phyloP scores from a whole-genome alignment of 2,888 invertebrate genomes.

The Tolmerus cingulatus region DNA sequence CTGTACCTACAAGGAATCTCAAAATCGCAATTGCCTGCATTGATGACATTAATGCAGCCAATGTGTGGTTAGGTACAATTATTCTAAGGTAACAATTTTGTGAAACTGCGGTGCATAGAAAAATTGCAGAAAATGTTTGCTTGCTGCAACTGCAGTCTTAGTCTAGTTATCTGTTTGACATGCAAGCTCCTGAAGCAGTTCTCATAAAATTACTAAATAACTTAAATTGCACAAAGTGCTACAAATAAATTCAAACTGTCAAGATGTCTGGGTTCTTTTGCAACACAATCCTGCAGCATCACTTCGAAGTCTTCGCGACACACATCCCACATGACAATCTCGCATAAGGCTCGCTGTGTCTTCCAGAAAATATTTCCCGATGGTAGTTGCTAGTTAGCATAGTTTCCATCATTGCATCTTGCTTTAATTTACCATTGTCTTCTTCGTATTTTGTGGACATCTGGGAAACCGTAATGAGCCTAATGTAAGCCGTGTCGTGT shows the following conservation, averaged over 20 bases:
- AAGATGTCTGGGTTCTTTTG: conserved; percentile 3
- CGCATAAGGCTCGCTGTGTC: neutral
- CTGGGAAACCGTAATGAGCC: neutral
- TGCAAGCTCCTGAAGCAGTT: neutral
- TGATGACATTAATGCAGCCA: neutral
- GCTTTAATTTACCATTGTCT: conserved; percentile 42
- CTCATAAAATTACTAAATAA: conserved; percentile 9
- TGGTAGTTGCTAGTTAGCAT: conserved; percentile 24
- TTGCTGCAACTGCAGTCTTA: neutral
- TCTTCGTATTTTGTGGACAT: conserved; percentile 3
- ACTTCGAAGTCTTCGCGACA: neutral
- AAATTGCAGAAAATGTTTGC: neutral
- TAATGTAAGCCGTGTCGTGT: neutral
- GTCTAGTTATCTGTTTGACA: neutral
- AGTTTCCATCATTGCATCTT: conserved; percentile 44
- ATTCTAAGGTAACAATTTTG: neutral
- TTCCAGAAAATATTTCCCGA: conserved; percentile 35
- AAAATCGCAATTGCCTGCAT: neutral
- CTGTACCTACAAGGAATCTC: neutral
- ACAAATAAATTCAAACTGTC: neutral
- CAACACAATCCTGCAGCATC: neutral
- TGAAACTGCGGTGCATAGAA: neutral
- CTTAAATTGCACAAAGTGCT: conserved; percentile 18
- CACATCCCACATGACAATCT: neutral
- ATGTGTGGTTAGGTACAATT: neutral